Conservation (phyloP, 2,888 invertebrate genomes). For the Anthophora plumipes region DNA sequence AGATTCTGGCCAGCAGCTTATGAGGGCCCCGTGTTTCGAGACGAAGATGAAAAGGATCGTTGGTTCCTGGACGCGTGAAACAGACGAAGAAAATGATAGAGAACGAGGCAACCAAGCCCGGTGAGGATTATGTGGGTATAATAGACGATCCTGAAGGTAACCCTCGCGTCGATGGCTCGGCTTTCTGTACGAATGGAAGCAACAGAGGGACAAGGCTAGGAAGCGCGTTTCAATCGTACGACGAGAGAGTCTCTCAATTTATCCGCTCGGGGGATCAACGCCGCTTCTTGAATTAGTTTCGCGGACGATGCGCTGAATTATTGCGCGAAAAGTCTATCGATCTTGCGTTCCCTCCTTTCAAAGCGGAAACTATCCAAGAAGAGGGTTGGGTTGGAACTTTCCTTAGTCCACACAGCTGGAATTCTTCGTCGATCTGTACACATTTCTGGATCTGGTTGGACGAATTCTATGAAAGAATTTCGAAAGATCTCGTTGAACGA, state of each 20-base stretch:
- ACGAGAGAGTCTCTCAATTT: slow-evolving; percentile 57
- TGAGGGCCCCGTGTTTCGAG: slow-evolving; percentile 32
- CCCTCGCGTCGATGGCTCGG: slow-evolving; percentile 67
- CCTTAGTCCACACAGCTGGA: neutral
- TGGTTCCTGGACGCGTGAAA: neutral
- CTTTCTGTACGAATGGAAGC: slow-evolving; percentile 56
- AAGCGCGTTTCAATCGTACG: slow-evolving; percentile 42
- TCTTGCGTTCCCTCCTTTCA: slow-evolving; percentile 36
- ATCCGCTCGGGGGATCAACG: slow-evolving; percentile 58
- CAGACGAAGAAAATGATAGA: neutral
- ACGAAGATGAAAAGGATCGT: slow-evolving; percentile 42
- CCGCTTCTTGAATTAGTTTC: slow-evolving; percentile 60
- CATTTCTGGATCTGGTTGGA: neutral
- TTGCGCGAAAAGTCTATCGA: slow-evolving; percentile 35
- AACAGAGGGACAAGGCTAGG: slow-evolving; percentile 23
- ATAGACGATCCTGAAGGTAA: slow-evolving; percentile 70
- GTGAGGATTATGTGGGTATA: slow-evolving; percentile 69
- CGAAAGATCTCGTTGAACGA: slow-evolving; percentile 15
- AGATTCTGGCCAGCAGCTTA: slow-evolving; percentile 53
- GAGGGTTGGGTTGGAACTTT: slow-evolving; percentile 3
- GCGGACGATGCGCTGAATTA: slow-evolving; percentile 69
- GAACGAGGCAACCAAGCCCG: slow-evolving; percentile 31
- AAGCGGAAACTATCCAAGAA: slow-evolving; percentile 16
- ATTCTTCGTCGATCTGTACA: slow-evolving; percentile 38
- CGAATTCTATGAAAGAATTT: slow-evolving; percentile 23